Percentiles rank a stretch among this genome's conserved stretches.
Conservation (phyloP, 1,140 invertebrate genomes). For the Augochlora pura region DNA sequence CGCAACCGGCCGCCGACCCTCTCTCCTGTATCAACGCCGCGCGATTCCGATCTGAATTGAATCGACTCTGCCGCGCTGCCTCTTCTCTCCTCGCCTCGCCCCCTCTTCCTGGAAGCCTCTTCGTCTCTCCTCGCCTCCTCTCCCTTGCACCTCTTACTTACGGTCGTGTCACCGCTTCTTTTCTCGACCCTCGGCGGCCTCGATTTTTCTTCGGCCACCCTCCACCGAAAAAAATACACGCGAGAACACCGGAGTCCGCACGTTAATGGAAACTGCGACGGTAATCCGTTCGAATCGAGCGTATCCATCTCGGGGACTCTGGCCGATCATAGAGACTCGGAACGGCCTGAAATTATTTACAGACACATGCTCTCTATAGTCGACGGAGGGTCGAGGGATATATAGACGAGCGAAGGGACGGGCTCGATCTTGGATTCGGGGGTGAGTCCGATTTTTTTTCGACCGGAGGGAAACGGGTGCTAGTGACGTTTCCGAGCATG, state of each 20-base stretch:
- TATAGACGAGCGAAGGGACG: neutral
- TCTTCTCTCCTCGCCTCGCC: too few relatives aligned
- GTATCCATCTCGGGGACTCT: slow-evolving; percentile 37
- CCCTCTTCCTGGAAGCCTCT: too few relatives aligned
- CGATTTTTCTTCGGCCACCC: neutral
- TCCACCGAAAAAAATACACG: neutral
- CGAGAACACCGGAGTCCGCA: too few relatives aligned
- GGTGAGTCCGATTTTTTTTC: neutral
- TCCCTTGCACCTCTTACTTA: too few relatives aligned
- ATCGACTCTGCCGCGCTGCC: slow-evolving; percentile 16
- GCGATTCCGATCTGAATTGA: slow-evolving; percentile 58
- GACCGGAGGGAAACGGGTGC: too few relatives aligned
- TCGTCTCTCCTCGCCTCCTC: too few relatives aligned
- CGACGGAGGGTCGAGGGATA: neutral
- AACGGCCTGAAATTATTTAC: slow-evolving; percentile 17
- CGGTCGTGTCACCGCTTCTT: neutral
- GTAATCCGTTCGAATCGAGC: slow-evolving; percentile 44
- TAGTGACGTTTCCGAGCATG: too few relatives aligned
- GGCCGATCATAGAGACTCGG: slow-evolving; percentile 14
- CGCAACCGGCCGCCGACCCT: slow-evolving; percentile 20
- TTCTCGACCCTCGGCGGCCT: neutral
- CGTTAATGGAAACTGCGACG: slow-evolving; percentile 55
- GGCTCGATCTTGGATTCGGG: neutral
- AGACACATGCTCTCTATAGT: neutral
- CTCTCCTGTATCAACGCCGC: slow-evolving; percentile 29